Evolutionary conservation across 2,797 vertebrate genomes (phyloP), one percentile per base, ranked within the genome.

Genomic region (Thripadectes ignobilis): DNA sequence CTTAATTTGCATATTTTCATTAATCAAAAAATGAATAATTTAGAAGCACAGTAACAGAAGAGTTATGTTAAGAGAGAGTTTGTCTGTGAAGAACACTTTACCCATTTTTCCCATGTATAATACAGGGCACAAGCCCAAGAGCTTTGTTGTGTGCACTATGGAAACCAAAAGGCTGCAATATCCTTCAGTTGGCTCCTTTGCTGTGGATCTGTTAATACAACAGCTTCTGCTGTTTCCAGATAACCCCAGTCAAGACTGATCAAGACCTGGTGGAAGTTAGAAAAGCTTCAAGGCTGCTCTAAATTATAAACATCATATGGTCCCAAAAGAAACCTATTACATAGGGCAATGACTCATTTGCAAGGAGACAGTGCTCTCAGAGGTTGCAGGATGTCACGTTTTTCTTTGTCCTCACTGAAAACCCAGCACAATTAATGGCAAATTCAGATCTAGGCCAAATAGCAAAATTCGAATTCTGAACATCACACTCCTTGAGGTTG

Each of bases 1-100:
- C 96, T 97, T 98, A 98, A 99, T 99, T 99, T 98, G 96, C 98
- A 98, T 99, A 98, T 98, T 99, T 99, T 98, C 98, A 98, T 99
- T 98, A 99, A 98, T 98, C 97, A 96, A 97, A 97, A 98, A 98
- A 98, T 98, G 95, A 99, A 99, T 99, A 98, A 99, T 99, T 99
- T 98, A 98, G 96, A 97, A 97, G 81, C 45, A 97, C 93, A 96
- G 93, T 97, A 98, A 98, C 96, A 98, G 98, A 98, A 97, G 96
- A 99, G 98, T 98, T 98, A 98, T 98, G 98, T 92, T 93, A 59
- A 79, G 80, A 92, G 71, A 90, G 49, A 29, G 63, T 94, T 96
- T 96, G 84, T 91, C 88, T 93, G 55, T 63, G 86, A 96, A 68
- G 63, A 95, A 79, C 46, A 65, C n/a, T 89, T 92, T 68, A 67